A percentile compares a stretch with the other conserved stretches of the same genome.
Evolutionary conservation across 2,888 invertebrate species (phyloP).

Genomic region (Nebria brevicollis): DNA sequence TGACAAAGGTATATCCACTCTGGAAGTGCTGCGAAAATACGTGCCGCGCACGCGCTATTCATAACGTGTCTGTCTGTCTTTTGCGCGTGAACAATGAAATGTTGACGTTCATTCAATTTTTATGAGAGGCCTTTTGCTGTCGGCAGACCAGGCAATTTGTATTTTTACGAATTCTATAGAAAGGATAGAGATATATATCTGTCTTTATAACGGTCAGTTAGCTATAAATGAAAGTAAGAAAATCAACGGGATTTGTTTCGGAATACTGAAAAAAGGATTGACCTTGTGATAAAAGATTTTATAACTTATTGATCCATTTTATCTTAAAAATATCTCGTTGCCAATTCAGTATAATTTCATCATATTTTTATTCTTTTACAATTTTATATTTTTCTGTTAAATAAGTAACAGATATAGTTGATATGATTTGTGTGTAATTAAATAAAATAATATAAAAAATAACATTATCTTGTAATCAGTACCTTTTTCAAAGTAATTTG

Average conservation of each 20-base stretch:
- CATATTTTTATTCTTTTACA: neutral
- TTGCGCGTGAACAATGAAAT: slow-evolving; percentile 6
- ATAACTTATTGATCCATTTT: neutral
- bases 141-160: slow-evolving; percentile 6
- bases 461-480: no score
- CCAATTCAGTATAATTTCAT: neutral
- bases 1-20: neutral
- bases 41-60: neutral
- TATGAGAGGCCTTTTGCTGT: slow-evolving; percentile 7
- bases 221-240: neutral
- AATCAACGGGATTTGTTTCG: neutral
- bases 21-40: neutral
- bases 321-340: neutral
- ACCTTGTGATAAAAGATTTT: neutral
- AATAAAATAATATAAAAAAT: no score
- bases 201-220: neutral
- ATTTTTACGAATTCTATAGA: slow-evolving; percentile 6
- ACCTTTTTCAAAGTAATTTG: no score
- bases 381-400: no score
- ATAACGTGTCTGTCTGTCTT: neutral
- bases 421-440: no score
- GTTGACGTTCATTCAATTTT: slow-evolving; percentile 27
- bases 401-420: no score
- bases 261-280: neutral
- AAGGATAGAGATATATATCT: neutral